Base-by-base conservation (phyloP, 2,113 vertebrate species). In the Phalacrocorax aristotelis region DNA sequence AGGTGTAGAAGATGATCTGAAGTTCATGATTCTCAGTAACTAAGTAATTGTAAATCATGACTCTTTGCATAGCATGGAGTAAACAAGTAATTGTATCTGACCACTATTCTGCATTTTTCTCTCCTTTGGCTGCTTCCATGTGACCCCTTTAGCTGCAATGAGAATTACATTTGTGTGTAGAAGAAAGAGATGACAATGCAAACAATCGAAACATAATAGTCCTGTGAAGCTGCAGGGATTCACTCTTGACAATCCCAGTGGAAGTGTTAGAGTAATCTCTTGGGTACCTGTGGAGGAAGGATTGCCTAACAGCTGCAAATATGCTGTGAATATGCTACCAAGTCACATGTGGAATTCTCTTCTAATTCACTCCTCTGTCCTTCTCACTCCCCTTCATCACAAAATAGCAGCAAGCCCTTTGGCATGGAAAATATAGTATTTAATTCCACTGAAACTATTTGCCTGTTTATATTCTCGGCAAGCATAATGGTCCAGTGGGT, bases 251-350 rank as follows among this genome's bases (percentile, higher is more conserved):
- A 87, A 51, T 89, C 72, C 83, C 86, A 32, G 25, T 42, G 80
- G 86, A 84, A 70, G 46, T 58, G 80, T 83, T 74, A 72, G 9
- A 40, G 78, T 64, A 38, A 78, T 89, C 72, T 70, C 91, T 49
- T 4, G 76, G 64, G 89, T 74, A 70, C 36, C 72, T 81, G 46
- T 32, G 71, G 75, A 83, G 68, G 80, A 80, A 77, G 49, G 40
- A 94, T 92, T 95, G 91, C 72, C 60, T 87, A 81, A 83, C 55
- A 55, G 80, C 58, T 91, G 51, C 29, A 87, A 89, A 83, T 30
- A 72, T 1, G 0, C n/a, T 30, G 6, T 11, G 76, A 95, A 76
- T 38, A 49, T 13, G 68, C 58, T 22, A 30, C 42, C 75, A 86
- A 96, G 89, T 89, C 77, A 54, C 15, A 8, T 5, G 29, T 58